A percentile compares a stretch with the other conserved stretches of the same genome.
phyloP scores from a whole-genome alignment of 2,888 invertebrate genomes.

The Lacanobia wlatinum region DNA sequence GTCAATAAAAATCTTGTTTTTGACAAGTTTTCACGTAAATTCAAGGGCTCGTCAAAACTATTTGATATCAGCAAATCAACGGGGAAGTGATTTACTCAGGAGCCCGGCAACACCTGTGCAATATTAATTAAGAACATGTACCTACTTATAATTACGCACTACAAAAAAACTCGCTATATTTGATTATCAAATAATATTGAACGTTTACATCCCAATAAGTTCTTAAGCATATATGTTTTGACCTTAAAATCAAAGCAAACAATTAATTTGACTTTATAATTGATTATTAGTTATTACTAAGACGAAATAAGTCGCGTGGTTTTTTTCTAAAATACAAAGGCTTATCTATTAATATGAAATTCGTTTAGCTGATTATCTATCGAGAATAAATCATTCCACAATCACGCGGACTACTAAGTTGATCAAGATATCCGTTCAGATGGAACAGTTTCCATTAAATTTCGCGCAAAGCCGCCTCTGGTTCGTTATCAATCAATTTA shows the following conservation, averaged over 20 bases:
- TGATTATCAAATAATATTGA: constrained; percentile 42
- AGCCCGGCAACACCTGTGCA: constrained; percentile 47
- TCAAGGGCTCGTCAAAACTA: constrained; percentile 49
- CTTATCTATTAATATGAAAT: constrained; percentile 53
- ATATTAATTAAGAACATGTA: constrained; percentile 53
- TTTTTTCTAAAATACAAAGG: constrained; percentile 17
- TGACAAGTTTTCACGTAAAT: constrained; percentile 22
- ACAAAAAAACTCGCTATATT: constrained; percentile 43
- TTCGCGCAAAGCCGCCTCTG: constrained; percentile 82
- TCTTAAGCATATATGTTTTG: constrained; percentile 43
- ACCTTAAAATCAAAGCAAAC: constrained; percentile 54
- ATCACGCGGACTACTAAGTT: constrained; percentile 75
- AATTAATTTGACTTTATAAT: constrained; percentile 38
- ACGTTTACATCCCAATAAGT: constrained; percentile 52
- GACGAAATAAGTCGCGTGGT: not conserved
- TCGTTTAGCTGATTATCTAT: constrained; percentile 67
- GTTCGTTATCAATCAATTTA: constrained; percentile 88
- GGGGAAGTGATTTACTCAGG: constrained; percentile 46
- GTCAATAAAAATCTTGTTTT: constrained; percentile 21
- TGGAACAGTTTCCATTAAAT: constrained; percentile 84
- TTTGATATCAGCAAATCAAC: constrained; percentile 44
- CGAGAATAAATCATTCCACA: constrained; percentile 77
- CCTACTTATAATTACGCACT: constrained; percentile 23
- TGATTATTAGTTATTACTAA: constrained; percentile 15
- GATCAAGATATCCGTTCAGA: constrained; percentile 79